Conservation (phyloP, 37 sponge, comb jelly and placozoan species). For the Corticium candelabrum region DNA sequence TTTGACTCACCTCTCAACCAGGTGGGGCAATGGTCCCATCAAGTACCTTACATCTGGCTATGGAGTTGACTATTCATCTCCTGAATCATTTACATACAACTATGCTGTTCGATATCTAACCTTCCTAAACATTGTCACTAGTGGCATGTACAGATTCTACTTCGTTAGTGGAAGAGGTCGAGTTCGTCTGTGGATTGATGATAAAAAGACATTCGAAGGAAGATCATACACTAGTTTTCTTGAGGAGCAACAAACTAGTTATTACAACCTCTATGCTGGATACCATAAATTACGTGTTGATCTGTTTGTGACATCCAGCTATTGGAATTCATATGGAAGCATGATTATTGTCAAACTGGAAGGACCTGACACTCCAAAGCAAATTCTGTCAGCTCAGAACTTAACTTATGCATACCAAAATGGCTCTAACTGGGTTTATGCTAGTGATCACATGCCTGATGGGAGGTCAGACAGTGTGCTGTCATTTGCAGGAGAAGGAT, state of each 20-base stretch:
- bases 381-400: not conserved
- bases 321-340: not conserved
- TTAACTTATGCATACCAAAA: not conserved
- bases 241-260: not conserved
- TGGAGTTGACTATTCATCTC: not conserved
- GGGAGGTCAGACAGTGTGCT: not conserved
- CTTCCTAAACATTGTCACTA: not conserved
- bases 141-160: not conserved
- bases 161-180: not conserved
- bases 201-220: not conserved
- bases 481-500: not conserved
- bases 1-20: not conserved
- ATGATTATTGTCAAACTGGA: not conserved
- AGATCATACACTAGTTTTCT: not conserved
- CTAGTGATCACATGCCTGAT: not conserved
- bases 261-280: not conserved
- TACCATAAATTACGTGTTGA: not conserved
- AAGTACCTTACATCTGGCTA: not conserved
- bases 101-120: not conserved
- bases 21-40: not conserved
- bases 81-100: constrained; percentile 2
- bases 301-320: not conserved
- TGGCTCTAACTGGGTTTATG: not conserved
- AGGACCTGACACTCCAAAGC: not conserved
- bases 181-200: not conserved